Evolutionary conservation across 1,140 invertebrate genomes (phyloP).

Genomic region (Drosophila navojoa): DNA sequence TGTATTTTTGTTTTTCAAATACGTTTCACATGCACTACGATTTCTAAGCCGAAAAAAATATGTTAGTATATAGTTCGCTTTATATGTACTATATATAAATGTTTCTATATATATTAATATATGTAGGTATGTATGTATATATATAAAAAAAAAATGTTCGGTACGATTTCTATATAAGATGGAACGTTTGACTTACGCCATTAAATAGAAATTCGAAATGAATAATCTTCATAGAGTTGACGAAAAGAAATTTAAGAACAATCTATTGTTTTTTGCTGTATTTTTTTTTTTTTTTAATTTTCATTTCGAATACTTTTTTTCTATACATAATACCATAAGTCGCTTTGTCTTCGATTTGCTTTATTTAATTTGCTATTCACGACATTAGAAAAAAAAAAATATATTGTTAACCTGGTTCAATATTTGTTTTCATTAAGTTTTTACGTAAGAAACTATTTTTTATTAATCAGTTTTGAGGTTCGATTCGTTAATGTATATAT

Average conservation of each 20-base stretch:
- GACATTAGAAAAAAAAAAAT: slow-evolving; percentile 31
- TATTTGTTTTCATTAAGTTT: not conserved
- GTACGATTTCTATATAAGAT: not conserved
- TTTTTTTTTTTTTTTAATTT: slow-evolving; percentile 15
- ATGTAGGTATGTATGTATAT: slow-evolving; percentile 1
- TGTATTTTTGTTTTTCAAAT: slow-evolving; percentile 12
- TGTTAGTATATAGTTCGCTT: slow-evolving; percentile 22
- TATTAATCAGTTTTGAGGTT: slow-evolving; percentile 60
- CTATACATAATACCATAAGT: slow-evolving; percentile 15
- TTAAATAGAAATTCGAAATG: slow-evolving; percentile 12
- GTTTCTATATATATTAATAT: slow-evolving; percentile 12
- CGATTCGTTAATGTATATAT: slow-evolving; percentile 47
- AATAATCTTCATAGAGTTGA: not conserved
- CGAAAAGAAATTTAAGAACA: not conserved
- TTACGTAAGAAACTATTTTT: slow-evolving; percentile 53
- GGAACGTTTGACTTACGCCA: not conserved
- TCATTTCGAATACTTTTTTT: slow-evolving; percentile 10
- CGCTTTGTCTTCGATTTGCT: slow-evolving; percentile 10
- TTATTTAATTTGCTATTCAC: slow-evolving; percentile 42
- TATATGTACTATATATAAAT: slow-evolving; percentile 18
- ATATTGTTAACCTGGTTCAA: slow-evolving; percentile 37
- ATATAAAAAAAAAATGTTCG: slow-evolving; percentile 12
- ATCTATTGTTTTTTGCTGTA: slow-evolving; percentile 13
- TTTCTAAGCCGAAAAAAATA: slow-evolving; percentile 46
- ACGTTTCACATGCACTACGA: slow-evolving; percentile 30